phyloP scores from a whole-genome alignment of 35 echinoderm and acorn worm species.

The Stichopus chloronotus region DNA sequence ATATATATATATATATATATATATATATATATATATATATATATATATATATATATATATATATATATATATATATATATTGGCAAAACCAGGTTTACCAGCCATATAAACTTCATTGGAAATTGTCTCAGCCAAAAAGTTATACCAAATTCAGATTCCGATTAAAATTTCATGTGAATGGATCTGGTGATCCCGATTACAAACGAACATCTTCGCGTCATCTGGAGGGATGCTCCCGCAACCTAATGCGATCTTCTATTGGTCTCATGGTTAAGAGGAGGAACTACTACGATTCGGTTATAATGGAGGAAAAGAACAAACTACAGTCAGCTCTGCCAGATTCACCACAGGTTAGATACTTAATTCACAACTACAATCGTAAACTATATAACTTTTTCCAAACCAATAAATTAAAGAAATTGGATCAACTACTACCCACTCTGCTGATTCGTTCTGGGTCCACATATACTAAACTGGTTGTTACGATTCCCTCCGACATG shows the following conservation, averaged over 20 bases:
- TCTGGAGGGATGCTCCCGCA: background rate
- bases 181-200: background rate
- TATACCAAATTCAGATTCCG: constrained; percentile 35
- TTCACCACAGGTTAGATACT: no score
- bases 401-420: background rate
- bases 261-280: background rate
- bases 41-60: no score
- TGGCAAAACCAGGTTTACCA: constrained; percentile 48
- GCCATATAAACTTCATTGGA: constrained; percentile 38
- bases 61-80: no score
- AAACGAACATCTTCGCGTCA: background rate
- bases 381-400: background rate
- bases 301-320: no score
- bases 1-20: no score
- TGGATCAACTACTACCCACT: background rate
- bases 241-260: background rate
- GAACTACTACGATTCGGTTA: background rate
- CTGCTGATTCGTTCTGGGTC: background rate
- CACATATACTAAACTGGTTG: background rate
- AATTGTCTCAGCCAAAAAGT: constrained; percentile 8
- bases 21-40: no score
- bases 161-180: constrained; percentile 13
- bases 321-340: no score
- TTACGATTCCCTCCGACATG: background rate
- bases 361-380: no score